Percentiles rank a stretch among this genome's conserved stretches.
Evolutionary conservation across 2,888 invertebrate species (phyloP).

Genomic region (Pseudoips prasinana): DNA sequence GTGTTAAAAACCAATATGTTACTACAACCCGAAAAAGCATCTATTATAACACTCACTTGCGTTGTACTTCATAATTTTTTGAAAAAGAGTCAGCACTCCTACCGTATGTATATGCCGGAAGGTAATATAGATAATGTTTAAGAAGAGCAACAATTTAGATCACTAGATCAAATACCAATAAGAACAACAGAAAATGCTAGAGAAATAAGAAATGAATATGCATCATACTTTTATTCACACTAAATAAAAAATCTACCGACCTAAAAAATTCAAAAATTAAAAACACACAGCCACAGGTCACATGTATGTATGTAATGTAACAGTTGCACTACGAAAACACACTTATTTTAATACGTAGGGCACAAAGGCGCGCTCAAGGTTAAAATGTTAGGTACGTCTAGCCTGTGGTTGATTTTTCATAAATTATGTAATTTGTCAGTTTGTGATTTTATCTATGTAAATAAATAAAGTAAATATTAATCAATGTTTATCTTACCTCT

Average conservation of each 20-base stretch:
- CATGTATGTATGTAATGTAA: constrained; percentile 8
- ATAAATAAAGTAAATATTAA: constrained; percentile 15
- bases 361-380: constrained; percentile 10
- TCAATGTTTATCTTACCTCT: constrained; percentile 21
- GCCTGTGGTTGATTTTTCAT: constrained; percentile 2
- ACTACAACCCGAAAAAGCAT: neutral
- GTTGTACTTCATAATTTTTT: constrained; percentile 1
- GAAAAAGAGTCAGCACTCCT: constrained; percentile 7
- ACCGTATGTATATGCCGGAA: constrained; percentile 16
- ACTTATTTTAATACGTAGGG: constrained; percentile 7
- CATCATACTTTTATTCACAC: constrained; percentile 14
- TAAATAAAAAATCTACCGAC: constrained; percentile 8
- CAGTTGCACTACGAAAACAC: constrained; percentile 9
- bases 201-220: constrained; percentile 15
- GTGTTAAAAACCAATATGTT: constrained; percentile 1
- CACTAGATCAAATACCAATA: constrained; percentile 11
- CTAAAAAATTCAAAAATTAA: constrained; percentile 7
- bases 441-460: constrained; percentile 8
- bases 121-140: constrained; percentile 19
- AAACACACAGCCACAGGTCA: constrained; percentile 9
- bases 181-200: constrained; percentile 16
- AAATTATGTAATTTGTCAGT: constrained; percentile 4
- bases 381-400: constrained; percentile 10
- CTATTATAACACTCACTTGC: constrained; percentile 9
- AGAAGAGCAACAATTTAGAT: constrained; percentile 19